Evolutionary conservation across 2,888 invertebrate species (phyloP).

Genomic region (Dicyrtoma fusca): DNA sequence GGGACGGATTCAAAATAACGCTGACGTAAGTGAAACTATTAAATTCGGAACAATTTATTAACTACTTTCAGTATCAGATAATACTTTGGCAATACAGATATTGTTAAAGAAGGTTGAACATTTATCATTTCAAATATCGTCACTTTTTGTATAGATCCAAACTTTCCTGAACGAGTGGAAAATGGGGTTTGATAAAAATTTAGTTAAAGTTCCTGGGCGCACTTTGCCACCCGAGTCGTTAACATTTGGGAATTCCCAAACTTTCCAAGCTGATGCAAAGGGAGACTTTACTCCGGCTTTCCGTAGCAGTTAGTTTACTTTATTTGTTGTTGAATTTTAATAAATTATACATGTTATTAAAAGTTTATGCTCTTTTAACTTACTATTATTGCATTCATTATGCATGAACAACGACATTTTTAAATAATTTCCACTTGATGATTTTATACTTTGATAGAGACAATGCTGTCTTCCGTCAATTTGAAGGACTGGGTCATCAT

Average conservation of each 20-base stretch:
- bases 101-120: slow-evolving; percentile 2
- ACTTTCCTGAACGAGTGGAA: slow-evolving; percentile 80
- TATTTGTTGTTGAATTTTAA: too few relatives aligned
- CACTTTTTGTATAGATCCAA: slow-evolving; percentile 58
- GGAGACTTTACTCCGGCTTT: slow-evolving; percentile 52
- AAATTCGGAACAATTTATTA: too few relatives aligned
- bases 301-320: not conserved
- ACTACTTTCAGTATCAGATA: too few relatives aligned
- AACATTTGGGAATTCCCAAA: slow-evolving; percentile 50
- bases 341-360: too few relatives aligned
- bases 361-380: too few relatives aligned
- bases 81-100: too few relatives aligned
- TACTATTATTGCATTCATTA: too few relatives aligned
- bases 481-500: slow-evolving; percentile 27
- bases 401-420: not conserved
- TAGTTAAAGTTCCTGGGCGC: slow-evolving; percentile 67
- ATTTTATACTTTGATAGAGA: not conserved
- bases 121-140: not conserved
- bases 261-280: slow-evolving; percentile 60
- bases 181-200: slow-evolving; percentile 66
- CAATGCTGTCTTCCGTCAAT: slow-evolving; percentile 16
- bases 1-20: slow-evolving; percentile 57
- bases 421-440: slow-evolving; percentile 6
- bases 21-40: slow-evolving; percentile 59
- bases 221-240: slow-evolving; percentile 70